phyloP scores from a whole-genome alignment of 1,140 invertebrate genomes.

The Helicorthomorpha holstii region DNA sequence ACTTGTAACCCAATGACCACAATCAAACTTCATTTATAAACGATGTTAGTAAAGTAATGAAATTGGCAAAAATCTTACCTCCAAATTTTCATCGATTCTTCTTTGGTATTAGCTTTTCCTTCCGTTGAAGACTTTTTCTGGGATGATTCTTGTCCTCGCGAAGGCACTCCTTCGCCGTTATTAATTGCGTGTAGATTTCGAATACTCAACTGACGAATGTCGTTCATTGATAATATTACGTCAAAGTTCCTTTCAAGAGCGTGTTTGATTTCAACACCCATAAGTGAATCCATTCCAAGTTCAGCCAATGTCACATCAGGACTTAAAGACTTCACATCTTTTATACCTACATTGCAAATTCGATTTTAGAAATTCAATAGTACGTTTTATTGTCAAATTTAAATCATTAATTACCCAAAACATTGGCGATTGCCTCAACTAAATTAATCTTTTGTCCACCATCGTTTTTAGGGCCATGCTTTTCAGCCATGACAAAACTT shows the following conservation, averaged over 20 bases:
- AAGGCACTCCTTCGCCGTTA: slow-evolving; percentile 17
- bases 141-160: slow-evolving; percentile 7
- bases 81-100: too few relatives aligned
- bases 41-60: too few relatives aligned
- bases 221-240: slow-evolving; percentile 65
- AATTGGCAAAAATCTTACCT: too few relatives aligned
- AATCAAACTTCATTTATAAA: too few relatives aligned
- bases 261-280: slow-evolving; percentile 97
- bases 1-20: too few relatives aligned
- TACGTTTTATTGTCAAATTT: too few relatives aligned
- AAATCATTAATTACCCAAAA: slow-evolving; percentile 29
- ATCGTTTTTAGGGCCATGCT: slow-evolving; percentile 24
- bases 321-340: slow-evolving; percentile 59
- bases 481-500: slow-evolving; percentile 60
- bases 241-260: slow-evolving; percentile 84
- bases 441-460: slow-evolving; percentile 14
- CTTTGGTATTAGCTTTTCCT: too few relatives aligned
- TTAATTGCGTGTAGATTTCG: slow-evolving; percentile 49
- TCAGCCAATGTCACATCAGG: slow-evolving; percentile 61
- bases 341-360: slow-evolving; percentile 33
- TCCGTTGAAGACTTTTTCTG: not conserved
- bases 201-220: slow-evolving; percentile 68
- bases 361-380: not conserved
- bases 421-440: slow-evolving; percentile 22
- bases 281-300: slow-evolving; percentile 90